These are phyloP conservation scores for Alcedo quadribrachys DNA, from an alignment of 2,797 vertebrate genomes.

Conservation along the genomic window DNA sequence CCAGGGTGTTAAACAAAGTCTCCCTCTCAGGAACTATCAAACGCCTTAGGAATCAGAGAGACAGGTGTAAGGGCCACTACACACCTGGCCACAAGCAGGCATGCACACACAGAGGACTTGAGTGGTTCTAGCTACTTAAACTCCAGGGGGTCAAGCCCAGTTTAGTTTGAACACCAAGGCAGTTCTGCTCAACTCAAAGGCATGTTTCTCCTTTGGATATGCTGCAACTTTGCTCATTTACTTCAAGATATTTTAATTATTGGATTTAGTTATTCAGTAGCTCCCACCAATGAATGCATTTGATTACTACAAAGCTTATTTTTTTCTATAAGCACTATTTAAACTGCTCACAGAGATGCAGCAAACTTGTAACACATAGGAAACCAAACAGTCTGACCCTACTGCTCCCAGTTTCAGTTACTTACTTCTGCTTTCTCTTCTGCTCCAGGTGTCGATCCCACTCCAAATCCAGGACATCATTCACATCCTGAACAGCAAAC, in stretches of 20 bases:
- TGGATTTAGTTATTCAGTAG: not conserved
- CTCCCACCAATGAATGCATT: not conserved
- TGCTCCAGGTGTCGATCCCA: conserved; percentile 95
- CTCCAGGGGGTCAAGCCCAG: not conserved
- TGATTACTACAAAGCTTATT: not conserved
- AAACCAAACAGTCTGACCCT: not conserved
- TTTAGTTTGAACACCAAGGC: not conserved
- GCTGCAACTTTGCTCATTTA: not conserved
- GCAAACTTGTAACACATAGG: fast-evolving
- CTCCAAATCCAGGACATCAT: conserved; percentile 92
- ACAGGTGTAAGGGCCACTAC: not conserved
- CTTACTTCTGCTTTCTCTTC: conserved; percentile 88
- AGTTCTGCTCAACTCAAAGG: not conserved
- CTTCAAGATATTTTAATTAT: not conserved
- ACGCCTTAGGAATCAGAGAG: conserved; percentile 78
- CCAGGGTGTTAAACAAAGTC: conserved; percentile 90
- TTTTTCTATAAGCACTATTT: not conserved
- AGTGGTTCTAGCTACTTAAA: not conserved
- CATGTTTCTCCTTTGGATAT: not conserved
- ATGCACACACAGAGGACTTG: not conserved
- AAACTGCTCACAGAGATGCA: not conserved
- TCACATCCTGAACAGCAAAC: conserved; percentile 94
- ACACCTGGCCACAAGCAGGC: not conserved
- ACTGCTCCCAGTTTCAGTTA: not conserved
- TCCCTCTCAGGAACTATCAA: conserved; percentile 91